Percentiles rank a stretch among this genome's conserved stretches.
Evolutionary conservation across 2,888 invertebrate genomes (phyloP).

Genomic region (Dioctria linearis): DNA sequence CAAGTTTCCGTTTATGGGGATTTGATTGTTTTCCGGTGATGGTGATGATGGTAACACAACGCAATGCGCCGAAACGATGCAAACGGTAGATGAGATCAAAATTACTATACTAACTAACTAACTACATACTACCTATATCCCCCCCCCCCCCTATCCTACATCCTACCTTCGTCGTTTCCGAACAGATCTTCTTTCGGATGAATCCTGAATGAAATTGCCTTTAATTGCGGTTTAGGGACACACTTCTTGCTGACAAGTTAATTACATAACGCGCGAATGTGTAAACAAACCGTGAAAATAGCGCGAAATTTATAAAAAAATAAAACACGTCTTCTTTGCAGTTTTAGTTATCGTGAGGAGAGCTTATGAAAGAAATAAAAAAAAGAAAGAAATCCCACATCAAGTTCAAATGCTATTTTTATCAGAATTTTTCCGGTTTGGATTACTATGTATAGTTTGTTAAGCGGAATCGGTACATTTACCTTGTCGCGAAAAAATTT

Average conservation of each 20-base stretch:
- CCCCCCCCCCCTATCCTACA: too few species aligned
- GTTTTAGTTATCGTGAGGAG: not conserved
- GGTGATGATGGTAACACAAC: not conserved
- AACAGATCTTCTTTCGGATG: not conserved
- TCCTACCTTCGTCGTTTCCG: not conserved
- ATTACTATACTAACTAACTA: conserved; percentile 41
- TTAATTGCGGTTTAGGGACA: conserved; percentile 47
- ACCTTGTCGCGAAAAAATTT: too few species aligned
- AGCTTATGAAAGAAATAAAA: too few species aligned
- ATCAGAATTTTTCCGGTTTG: too few species aligned
- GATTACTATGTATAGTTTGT: too few species aligned
- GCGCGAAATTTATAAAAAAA: not conserved
- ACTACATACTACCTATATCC: too few species aligned
- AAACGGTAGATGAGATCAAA: conserved; percentile 9
- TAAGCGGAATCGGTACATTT: too few species aligned
- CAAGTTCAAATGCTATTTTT: not conserved
- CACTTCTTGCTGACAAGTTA: conserved; percentile 45
- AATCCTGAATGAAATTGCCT: not conserved
- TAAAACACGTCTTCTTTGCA: not conserved
- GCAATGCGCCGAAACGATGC: too few species aligned
- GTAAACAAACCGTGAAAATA: conserved; percentile 32
- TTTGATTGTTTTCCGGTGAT: conserved; percentile 25
- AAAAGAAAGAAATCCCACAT: too few species aligned
- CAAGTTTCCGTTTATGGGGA: conserved; percentile 43
- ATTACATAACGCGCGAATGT: conserved; percentile 9